Evolutionary conservation across 2,888 invertebrate species (phyloP).

Genomic region (Teinopalpus imperialis): DNA sequence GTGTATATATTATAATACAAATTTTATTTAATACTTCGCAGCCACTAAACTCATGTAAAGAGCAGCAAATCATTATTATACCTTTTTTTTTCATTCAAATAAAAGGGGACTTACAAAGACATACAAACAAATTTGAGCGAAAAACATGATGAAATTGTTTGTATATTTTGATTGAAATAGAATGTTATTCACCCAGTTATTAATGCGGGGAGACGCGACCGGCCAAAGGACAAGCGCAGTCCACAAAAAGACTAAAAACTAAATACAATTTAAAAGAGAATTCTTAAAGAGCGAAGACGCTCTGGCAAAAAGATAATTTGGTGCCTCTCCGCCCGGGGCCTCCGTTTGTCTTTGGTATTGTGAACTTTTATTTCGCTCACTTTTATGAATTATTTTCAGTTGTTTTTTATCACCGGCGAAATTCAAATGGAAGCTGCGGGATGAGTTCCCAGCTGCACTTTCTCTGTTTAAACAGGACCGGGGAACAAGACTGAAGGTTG

Average conservation of each 20-base stretch:
- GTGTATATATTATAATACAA: too few relatives aligned
- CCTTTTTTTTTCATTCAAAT: too few relatives aligned
- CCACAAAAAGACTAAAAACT: conserved; percentile 68
- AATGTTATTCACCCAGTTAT: conserved; percentile 53
- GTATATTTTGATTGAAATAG: conserved; percentile 31
- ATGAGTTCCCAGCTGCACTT: conserved; percentile 41
- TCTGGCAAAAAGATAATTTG: conserved; percentile 74
- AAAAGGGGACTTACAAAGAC: neutral
- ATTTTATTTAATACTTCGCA: too few relatives aligned
- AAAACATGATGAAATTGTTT: conserved; percentile 23
- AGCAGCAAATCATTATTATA: too few relatives aligned
- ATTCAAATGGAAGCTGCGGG: conserved; percentile 56
- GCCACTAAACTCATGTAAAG: too few relatives aligned
- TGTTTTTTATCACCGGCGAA: conserved; percentile 67
- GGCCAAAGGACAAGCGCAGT: conserved; percentile 63
- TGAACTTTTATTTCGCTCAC: conserved; percentile 74
- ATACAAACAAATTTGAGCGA: neutral
- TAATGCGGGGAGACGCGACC: conserved; percentile 62
- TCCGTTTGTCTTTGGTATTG: conserved; percentile 78
- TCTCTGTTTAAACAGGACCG: conserved; percentile 28
- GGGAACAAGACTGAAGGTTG: conserved; percentile 26
- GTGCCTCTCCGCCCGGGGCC: conserved; percentile 54
- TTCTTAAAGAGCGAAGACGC: conserved; percentile 76
- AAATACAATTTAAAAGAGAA: conserved; percentile 79
- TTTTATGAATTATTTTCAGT: conserved; percentile 78